phyloP scores from a whole-genome alignment of 2,113 vertebrate species.

The Entelurus aequoreus region DNA sequence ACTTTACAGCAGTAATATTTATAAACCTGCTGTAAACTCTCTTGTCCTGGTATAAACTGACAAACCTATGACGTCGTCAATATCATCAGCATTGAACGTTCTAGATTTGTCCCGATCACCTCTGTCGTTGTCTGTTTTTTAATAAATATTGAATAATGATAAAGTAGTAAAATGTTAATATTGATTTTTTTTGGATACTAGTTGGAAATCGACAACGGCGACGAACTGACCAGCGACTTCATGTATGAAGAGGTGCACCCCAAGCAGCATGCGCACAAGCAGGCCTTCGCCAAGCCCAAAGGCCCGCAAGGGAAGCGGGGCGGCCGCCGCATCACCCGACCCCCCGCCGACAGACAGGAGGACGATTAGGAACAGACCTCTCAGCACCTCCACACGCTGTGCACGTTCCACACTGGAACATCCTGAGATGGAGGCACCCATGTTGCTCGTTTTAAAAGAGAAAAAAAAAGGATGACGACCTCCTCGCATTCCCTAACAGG shows the following conservation, averaged over 20 bases:
- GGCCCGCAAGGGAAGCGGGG: slow-evolving; percentile 90
- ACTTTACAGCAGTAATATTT: too few relatives aligned
- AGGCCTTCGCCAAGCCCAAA: slow-evolving; percentile 92
- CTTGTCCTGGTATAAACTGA: too few relatives aligned
- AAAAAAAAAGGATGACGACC: slow-evolving; percentile 26
- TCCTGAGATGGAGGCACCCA: slow-evolving; percentile 44
- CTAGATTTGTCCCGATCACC: too few relatives aligned
- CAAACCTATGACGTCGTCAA: too few relatives aligned
- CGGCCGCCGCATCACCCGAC: slow-evolving; percentile 83
- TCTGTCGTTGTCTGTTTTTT: too few relatives aligned
- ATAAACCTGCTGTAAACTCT: too few relatives aligned
- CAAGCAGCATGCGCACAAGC: slow-evolving; percentile 93
- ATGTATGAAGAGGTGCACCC: slow-evolving; percentile 96
- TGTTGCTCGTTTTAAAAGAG: slow-evolving; percentile 48
- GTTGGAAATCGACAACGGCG: slow-evolving; percentile 94
- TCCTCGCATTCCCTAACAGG: slow-evolving; percentile 40
- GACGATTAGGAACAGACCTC: slow-evolving; percentile 52
- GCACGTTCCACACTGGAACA: slow-evolving; percentile 61
- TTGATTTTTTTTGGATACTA: slow-evolving; percentile 34
- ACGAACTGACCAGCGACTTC: slow-evolving; percentile 89
- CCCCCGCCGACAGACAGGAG: slow-evolving; percentile 79
- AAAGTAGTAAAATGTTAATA: too few relatives aligned
- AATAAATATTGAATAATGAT: too few relatives aligned
- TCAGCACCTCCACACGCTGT: slow-evolving; percentile 26
- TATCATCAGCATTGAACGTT: too few relatives aligned